Conservation (phyloP, 2,797 vertebrate species). For the Rachycentron canadum region DNA sequence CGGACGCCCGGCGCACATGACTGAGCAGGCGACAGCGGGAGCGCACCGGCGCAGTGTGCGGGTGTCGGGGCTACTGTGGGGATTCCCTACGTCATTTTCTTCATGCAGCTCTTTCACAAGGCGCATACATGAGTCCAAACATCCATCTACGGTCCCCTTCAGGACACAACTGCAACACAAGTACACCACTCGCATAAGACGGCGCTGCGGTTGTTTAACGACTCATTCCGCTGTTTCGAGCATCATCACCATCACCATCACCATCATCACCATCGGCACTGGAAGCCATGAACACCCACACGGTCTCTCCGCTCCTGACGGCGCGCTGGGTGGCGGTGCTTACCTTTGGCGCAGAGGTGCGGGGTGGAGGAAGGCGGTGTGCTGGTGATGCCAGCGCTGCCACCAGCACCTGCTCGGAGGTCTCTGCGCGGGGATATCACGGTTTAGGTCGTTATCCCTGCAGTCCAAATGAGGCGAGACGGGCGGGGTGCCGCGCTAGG, state of each 20-base stretch:
- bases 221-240: conserved; percentile 28
- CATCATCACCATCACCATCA: conserved; percentile 42
- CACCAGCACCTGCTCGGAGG: conserved; percentile 52
- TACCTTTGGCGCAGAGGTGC: conserved; percentile 83
- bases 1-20: conserved; percentile 56
- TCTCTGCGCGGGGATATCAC: conserved; percentile 49
- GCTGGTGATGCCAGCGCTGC: conserved; percentile 18
- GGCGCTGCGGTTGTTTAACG: conserved; percentile 50
- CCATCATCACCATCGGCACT: conserved; percentile 11
- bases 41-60: conserved; percentile 69
- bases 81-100: conserved; percentile 85
- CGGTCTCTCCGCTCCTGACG: not conserved
- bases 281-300: conserved; percentile 43
- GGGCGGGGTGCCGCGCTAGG: conserved; percentile 75
- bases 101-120: conserved; percentile 51
- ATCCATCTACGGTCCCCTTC: conserved; percentile 18
- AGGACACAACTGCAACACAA: conserved; percentile 7
- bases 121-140: conserved; percentile 39
- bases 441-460: conserved; percentile 69
- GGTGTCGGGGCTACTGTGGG: conserved; percentile 83
- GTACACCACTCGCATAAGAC: not conserved
- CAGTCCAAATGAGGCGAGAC: conserved; percentile 76
- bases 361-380: conserved; percentile 27
- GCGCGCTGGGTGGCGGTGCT: conserved; percentile 37
- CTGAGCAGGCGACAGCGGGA: conserved; percentile 48